A percentile compares a stretch with the other conserved stretches of the same genome.
Evolutionary conservation across 2,797 vertebrate species (phyloP).

Genomic region (Hoplostethus atlanticus): DNA sequence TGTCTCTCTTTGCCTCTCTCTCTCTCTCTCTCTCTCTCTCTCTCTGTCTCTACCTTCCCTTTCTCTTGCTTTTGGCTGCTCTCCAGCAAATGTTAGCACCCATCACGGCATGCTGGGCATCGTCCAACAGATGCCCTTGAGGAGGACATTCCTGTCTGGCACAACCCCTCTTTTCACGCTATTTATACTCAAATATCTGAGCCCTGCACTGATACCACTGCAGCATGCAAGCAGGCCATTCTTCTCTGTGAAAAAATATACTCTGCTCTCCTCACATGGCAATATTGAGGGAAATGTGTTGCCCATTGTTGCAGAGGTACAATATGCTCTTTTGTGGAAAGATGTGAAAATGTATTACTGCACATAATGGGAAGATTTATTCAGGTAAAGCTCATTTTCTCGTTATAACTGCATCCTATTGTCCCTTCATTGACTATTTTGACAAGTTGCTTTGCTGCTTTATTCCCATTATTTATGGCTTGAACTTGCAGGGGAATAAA

Average conservation of each 20-base stretch:
- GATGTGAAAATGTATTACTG: slow-evolving; percentile 17
- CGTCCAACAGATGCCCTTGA: slow-evolving; percentile 79
- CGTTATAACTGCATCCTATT: background rate
- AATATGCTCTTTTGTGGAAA: background rate
- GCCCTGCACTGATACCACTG: slow-evolving; percentile 42
- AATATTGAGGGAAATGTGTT: slow-evolving; percentile 15
- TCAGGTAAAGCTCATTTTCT: slow-evolving; percentile 12
- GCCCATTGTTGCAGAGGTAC: slow-evolving; percentile 1
- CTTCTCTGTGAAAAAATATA: slow-evolving; percentile 37
- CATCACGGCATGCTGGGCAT: slow-evolving; percentile 64
- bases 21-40: slow-evolving; percentile 18
- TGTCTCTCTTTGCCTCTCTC: slow-evolving; percentile 40
- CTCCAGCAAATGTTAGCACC: slow-evolving; percentile 69
- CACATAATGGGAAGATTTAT: slow-evolving; percentile 2
- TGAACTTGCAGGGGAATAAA: background rate
- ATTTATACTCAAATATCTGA: slow-evolving; percentile 75
- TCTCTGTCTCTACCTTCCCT: background rate
- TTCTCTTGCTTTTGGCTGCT: slow-evolving; percentile 58
- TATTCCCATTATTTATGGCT: slow-evolving; percentile 2
- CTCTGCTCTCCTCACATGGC: slow-evolving; percentile 24
- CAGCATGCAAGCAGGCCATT: slow-evolving; percentile 40
- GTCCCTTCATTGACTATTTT: background rate
- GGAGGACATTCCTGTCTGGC: slow-evolving; percentile 82
- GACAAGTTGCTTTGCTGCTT: slow-evolving; percentile 1
- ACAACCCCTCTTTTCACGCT: slow-evolving; percentile 73